phyloP scores from a whole-genome alignment of 2,797 vertebrate species.

The Oryzias sinensis region DNA sequence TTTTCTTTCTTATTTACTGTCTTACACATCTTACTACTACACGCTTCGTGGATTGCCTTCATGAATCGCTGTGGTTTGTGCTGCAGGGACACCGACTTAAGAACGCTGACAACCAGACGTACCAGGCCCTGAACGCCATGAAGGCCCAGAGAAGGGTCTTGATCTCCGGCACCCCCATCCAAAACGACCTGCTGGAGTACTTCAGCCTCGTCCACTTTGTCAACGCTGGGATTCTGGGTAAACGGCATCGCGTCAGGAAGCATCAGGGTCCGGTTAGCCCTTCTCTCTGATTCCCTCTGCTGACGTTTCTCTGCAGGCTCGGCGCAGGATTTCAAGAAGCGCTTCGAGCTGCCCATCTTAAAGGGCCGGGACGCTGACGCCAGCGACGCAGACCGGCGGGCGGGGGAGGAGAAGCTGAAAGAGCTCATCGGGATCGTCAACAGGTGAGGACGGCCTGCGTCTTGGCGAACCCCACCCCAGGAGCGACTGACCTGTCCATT shows the following conservation, averaged over 20 bases:
- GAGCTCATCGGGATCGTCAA: slow-evolving; percentile 94
- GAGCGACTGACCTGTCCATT: not conserved
- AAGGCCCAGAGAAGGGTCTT: slow-evolving; percentile 89
- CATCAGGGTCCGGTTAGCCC: not conserved
- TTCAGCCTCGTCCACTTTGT: slow-evolving; percentile 98
- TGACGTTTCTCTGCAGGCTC: slow-evolving; percentile 77
- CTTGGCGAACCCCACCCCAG: too few relatives aligned
- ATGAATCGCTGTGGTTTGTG: not conserved
- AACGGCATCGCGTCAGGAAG: slow-evolving; percentile 27
- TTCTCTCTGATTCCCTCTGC: not conserved
- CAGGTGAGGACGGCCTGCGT: slow-evolving; percentile 68
- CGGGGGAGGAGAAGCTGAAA: slow-evolving; percentile 90
- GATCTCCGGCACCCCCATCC: slow-evolving; percentile 96
- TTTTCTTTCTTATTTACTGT: too few relatives aligned
- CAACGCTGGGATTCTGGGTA: slow-evolving; percentile 93
- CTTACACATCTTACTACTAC: not conserved
- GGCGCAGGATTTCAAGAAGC: slow-evolving; percentile 94
- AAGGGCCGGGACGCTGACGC: slow-evolving; percentile 93
- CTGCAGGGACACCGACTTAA: slow-evolving; percentile 92
- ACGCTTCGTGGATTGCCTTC: fast-evolving
- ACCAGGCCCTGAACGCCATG: slow-evolving; percentile 91
- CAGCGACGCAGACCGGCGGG: slow-evolving; percentile 82
- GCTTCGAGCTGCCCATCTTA: slow-evolving; percentile 93
- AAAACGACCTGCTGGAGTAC: slow-evolving; percentile 97
- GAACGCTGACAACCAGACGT: slow-evolving; percentile 98